Percentiles rank a stretch among this genome's conserved stretches.
phyloP scores from a whole-genome alignment of 2,113 vertebrate species.

The Heterotis niloticus region DNA sequence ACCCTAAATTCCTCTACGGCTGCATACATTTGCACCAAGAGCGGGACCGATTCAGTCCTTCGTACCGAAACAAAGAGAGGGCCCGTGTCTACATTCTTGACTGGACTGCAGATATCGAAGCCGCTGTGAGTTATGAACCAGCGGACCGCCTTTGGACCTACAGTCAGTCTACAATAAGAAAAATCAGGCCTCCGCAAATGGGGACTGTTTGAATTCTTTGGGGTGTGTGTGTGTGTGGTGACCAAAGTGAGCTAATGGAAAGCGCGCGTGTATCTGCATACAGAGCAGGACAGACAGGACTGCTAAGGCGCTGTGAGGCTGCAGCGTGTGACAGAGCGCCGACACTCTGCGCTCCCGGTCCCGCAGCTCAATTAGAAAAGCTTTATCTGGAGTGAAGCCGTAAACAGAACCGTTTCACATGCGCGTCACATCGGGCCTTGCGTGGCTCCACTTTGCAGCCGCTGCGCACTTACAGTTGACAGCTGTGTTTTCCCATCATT shows the following conservation, averaged over 20 bases:
- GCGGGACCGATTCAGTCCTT: background rate
- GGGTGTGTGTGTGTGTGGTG: background rate
- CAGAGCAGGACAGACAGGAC: background rate
- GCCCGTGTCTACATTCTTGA: background rate
- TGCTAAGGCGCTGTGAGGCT: background rate
- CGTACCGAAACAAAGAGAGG: background rate
- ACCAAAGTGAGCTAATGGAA: conserved; percentile 17
- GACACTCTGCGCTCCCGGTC: background rate
- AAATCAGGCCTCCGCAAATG: background rate
- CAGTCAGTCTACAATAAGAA: background rate
- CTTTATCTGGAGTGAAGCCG: conserved; percentile 11
- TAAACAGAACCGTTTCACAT: background rate
- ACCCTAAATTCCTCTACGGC: background rate
- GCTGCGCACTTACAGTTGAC: background rate
- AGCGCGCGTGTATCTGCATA: background rate
- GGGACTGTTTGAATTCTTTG: background rate
- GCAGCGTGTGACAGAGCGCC: background rate
- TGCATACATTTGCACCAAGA: background rate
- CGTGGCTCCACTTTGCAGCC: background rate
- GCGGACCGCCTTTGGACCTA: background rate
- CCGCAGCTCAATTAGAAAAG: conserved; percentile 17
- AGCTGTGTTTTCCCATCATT: background rate
- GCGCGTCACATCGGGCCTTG: background rate
- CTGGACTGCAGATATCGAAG: background rate
- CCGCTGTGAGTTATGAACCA: background rate